Base-by-base conservation (phyloP, 1,140 invertebrate genomes). In the Drosophila nigrodunni region DNA sequence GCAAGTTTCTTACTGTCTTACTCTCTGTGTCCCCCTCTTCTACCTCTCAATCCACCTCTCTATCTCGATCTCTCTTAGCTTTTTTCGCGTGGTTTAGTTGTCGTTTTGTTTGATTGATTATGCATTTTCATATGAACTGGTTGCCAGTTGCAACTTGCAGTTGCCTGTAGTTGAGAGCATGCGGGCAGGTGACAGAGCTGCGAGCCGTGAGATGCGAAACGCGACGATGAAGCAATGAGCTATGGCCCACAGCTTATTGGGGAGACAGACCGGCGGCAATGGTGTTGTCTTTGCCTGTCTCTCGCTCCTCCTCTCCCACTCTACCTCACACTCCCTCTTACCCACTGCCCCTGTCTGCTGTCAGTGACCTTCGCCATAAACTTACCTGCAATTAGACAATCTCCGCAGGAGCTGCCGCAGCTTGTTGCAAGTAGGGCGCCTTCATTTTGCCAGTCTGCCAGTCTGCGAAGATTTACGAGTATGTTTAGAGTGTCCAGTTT, bases 51-150 rank as follows among this genome's bases (percentile, higher is more conserved):
- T 41, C 25, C 25, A 30, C 25, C 18, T 2, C 8, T 7, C 8
- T 39, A 10, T 39, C 37, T 8, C 10, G 1, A 10, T 39, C 37
- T 13, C 25, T 43, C 21, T 39, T 9, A 39, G 39, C 39, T n/a
- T 10, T 43, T 34, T 49, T 64, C 50, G 46, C 54, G 66, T 41
- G 18, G 49, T 58, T 77, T 72, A 72, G 61, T 76, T 74, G 69
- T 80, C 77, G 65, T 73, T 70, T 82, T 71, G 34, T 77, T 55
- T 88, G 85, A 89, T 89, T 89, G 85, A 89, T 89, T 89, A 89
- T 86, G 81, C 78, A 86, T 89, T 89, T 89, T 89, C 81, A 77
- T 77, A 82, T 77, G 86, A 89, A 89, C 85, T 89, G 85, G 81
- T 85, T 85, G 78, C 65, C 54, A 64, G 25, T 77, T 78, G 71